phyloP scores from a whole-genome alignment of 1,140 invertebrate genomes.

The Sinella curviseta region DNA sequence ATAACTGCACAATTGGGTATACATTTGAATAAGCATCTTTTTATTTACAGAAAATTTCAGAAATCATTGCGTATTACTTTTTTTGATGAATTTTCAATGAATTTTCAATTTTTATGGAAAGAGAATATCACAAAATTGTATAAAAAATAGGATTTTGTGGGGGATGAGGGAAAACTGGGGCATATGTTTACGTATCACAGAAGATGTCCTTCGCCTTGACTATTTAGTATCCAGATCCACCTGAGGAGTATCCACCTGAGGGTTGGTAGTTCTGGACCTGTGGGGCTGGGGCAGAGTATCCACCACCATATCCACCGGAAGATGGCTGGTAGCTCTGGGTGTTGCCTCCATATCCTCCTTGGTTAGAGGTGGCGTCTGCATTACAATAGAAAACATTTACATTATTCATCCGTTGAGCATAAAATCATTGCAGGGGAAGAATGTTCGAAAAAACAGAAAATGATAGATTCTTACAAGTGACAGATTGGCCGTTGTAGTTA shows the following conservation, averaged over 20 bases:
- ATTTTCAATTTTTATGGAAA: no score
- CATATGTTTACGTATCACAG: not conserved
- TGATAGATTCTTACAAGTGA: slow-evolving; percentile 1
- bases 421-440: not conserved
- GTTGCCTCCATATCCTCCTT: not conserved
- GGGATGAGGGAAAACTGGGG: not conserved
- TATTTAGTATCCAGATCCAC: not conserved
- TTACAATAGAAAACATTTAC: not conserved
- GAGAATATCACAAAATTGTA: not conserved
- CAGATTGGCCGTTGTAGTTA: slow-evolving; percentile 18
- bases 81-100: no score
- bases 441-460: not conserved
- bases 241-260: not conserved
- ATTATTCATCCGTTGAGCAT: not conserved
- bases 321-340: slow-evolving; percentile 17
- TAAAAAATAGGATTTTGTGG: not conserved
- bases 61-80: no score
- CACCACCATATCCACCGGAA: not conserved
- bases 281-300: not conserved
- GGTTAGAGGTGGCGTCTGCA: slow-evolving; percentile 1
- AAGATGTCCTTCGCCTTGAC: no score
- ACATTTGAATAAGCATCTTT: no score
- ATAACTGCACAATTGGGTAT: no score
- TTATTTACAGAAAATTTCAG: no score
- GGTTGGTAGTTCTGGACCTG: slow-evolving; percentile 10